Evolutionary conservation across 1,140 invertebrate species (phyloP).

Genomic region (Tachypleus tridentatus): DNA sequence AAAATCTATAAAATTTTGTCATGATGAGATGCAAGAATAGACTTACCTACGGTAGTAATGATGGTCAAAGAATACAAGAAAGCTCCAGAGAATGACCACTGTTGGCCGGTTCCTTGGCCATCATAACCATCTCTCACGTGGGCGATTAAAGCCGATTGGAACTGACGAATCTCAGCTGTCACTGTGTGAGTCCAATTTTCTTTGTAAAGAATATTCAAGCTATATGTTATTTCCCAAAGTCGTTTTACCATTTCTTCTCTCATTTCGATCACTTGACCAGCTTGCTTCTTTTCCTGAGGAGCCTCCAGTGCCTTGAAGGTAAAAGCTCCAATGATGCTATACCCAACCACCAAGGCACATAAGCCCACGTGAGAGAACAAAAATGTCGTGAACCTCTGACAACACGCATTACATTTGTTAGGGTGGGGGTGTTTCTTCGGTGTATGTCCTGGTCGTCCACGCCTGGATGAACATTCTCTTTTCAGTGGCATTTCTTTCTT

Average conservation of each 20-base stretch:
- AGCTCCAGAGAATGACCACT: slow-evolving; percentile 71
- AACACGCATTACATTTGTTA: slow-evolving; percentile 36
- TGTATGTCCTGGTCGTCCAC: too few species aligned
- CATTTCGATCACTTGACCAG: slow-evolving; percentile 35
- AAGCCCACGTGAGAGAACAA: slow-evolving; percentile 90
- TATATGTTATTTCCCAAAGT: slow-evolving; percentile 85
- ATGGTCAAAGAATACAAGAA: slow-evolving; percentile 89
- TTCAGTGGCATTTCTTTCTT: too few species aligned
- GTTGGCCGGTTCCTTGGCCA: slow-evolving; percentile 45
- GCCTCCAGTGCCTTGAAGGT: slow-evolving; percentile 83
- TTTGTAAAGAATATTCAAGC: slow-evolving; percentile 79
- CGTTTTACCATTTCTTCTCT: slow-evolving; percentile 33
- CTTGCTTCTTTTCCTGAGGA: slow-evolving; percentile 43
- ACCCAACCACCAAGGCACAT: slow-evolving; percentile 76
- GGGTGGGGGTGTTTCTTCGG: neutral
- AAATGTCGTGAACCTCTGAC: slow-evolving; percentile 71
- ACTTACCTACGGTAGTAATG: slow-evolving; percentile 88
- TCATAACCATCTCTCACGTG: slow-evolving; percentile 64
- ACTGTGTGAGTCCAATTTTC: slow-evolving; percentile 69
- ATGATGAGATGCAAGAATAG: too few species aligned
- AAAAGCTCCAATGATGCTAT: slow-evolving; percentile 79
- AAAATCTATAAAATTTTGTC: too few species aligned
- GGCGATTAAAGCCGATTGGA: slow-evolving; percentile 69
- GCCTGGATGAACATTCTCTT: too few species aligned
- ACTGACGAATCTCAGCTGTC: slow-evolving; percentile 54